A percentile compares a stretch with the other conserved stretches of the same genome.
phyloP scores from a whole-genome alignment of 2,113 vertebrate genomes.

The Carassius gibelio region DNA sequence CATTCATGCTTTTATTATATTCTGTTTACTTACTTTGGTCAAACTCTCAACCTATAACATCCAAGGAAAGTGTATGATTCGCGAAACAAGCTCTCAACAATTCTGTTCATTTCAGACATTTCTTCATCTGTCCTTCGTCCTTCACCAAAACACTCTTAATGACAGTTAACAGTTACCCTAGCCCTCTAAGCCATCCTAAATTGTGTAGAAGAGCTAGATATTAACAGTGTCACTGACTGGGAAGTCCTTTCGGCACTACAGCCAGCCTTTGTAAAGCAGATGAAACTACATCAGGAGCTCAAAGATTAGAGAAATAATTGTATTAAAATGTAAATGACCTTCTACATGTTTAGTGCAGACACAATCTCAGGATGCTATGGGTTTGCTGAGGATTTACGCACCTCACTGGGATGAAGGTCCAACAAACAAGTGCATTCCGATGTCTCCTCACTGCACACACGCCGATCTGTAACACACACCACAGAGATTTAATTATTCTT shows the following conservation, averaged over 20 bases:
- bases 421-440: conserved; percentile 61
- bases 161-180: too few relatives aligned
- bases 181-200: too few relatives aligned
- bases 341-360: not conserved
- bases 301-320: not conserved
- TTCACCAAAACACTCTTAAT: not conserved
- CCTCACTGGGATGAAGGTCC: conserved; percentile 70
- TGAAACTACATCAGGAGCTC: not conserved
- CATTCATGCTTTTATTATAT: too few relatives aligned
- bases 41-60: not conserved
- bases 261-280: too few relatives aligned
- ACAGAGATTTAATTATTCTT: not conserved
- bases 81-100: not conserved
- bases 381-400: conserved; percentile 51
- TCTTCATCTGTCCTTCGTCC: not conserved
- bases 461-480: conserved; percentile 62
- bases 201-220: too few relatives aligned
- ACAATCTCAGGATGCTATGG: not conserved
- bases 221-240: too few relatives aligned
- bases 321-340: not conserved
- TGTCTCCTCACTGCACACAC: conserved; percentile 64
- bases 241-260: too few relatives aligned
- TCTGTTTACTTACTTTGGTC: too few relatives aligned
- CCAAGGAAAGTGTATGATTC: not conserved
- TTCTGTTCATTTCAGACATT: not conserved